Conservation (phyloP, 2,888 invertebrate species). For the Sericinus montela region DNA sequence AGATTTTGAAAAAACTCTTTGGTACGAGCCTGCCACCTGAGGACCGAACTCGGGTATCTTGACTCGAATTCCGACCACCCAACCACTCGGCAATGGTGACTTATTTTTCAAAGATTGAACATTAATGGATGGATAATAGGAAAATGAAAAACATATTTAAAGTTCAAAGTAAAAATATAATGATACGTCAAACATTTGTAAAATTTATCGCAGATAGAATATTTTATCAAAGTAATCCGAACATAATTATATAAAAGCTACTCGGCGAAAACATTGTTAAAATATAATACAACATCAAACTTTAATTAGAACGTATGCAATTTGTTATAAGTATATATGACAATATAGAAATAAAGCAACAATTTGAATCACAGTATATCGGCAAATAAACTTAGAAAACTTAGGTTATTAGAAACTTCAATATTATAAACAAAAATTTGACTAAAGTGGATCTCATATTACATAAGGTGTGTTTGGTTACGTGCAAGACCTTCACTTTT, state of each 20-base stretch:
- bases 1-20: too few species aligned
- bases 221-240: slow-evolving; percentile 1
- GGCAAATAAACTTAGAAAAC: slow-evolving; percentile 10
- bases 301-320: not conserved
- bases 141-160: not conserved
- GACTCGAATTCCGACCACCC: too few species aligned
- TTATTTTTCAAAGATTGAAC: too few species aligned
- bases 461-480: too few species aligned
- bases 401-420: too few species aligned
- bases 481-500: too few species aligned
- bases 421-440: too few species aligned
- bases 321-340: not conserved
- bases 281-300: slow-evolving; percentile 2
- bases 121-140: too few species aligned
- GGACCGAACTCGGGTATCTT: too few species aligned
- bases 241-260: slow-evolving; percentile 6
- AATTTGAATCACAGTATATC: slow-evolving; percentile 8
- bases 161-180: not conserved
- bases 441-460: too few species aligned
- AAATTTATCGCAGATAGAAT: slow-evolving; percentile 11
- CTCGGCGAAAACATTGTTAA: not conserved
- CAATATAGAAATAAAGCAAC: slow-evolving; percentile 11
- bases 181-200: slow-evolving; percentile 15
- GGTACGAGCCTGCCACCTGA: too few species aligned
- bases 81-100: too few species aligned